Conservation (phyloP, 2,797 vertebrate species). For the Sebastes nivosus region DNA sequence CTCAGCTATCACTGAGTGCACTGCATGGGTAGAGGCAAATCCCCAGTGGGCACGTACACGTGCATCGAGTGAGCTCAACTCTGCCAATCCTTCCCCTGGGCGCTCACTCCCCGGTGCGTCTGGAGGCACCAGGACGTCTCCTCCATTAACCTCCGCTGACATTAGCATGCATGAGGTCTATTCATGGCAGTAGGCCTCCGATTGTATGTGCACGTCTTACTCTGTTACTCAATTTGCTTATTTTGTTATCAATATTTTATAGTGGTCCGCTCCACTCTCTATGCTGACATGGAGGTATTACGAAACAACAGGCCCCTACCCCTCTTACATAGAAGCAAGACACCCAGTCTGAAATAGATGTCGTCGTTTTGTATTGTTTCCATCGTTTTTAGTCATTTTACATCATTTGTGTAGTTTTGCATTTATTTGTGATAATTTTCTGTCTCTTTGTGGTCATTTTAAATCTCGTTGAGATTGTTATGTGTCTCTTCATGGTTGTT, state of each 20-base stretch:
- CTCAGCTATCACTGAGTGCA: conserved; percentile 47
- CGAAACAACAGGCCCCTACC: background rate
- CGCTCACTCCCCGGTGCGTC: conserved; percentile 8
- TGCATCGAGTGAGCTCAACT: conserved; percentile 20
- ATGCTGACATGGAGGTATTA: background rate
- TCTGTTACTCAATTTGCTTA: conserved; percentile 19
- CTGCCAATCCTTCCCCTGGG: conserved; percentile 60
- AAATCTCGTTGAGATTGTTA: too few species aligned
- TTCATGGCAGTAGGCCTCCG: conserved; percentile 12
- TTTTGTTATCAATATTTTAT: conserved; percentile 65
- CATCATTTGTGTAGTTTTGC: accelerated
- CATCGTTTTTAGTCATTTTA: background rate
- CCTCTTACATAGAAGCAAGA: background rate
- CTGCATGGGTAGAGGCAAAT: conserved; percentile 44
- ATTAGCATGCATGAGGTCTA: conserved; percentile 57
- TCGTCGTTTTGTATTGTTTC: background rate
- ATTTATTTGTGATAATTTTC: too few species aligned
- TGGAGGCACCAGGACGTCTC: conserved; percentile 49
- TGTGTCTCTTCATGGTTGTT: background rate
- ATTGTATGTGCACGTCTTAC: conserved; percentile 5
- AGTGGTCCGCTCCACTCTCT: conserved; percentile 1
- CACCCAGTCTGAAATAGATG: background rate
- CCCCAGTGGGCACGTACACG: conserved; percentile 47
- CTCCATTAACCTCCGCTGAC: conserved; percentile 35
- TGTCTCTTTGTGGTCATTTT: background rate